Percentiles rank a stretch among this genome's conserved stretches.
phyloP scores from a whole-genome alignment of 2,888 invertebrate genomes.

The Caenorhabditis sp. region DNA sequence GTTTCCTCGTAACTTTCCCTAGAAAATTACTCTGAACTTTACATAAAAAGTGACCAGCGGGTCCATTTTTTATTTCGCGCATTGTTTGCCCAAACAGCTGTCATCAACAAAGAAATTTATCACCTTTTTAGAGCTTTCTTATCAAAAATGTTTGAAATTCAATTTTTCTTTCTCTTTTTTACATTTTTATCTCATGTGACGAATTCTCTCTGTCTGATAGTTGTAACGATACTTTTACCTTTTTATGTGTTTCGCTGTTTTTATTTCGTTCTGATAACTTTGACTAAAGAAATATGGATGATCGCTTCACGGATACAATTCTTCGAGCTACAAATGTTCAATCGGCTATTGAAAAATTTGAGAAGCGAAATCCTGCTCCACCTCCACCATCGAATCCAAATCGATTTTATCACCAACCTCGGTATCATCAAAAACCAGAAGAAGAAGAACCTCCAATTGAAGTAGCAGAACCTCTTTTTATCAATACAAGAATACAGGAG shows the following conservation, averaged over 20 bases:
- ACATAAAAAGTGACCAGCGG: background rate
- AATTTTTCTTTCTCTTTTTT: background rate
- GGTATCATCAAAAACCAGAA: background rate
- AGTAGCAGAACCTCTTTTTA: background rate
- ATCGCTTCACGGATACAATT: conserved; percentile 54
- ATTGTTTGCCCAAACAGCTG: background rate
- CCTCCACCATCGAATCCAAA: background rate
- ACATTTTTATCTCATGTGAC: background rate
- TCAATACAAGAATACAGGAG: background rate
- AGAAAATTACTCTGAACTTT: background rate
- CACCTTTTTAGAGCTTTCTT: background rate
- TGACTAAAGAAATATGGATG: conserved; percentile 24
- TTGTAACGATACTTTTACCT: too few relatives aligned
- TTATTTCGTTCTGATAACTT: background rate
- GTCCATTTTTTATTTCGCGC: background rate
- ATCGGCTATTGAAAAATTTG: conserved; percentile 50
- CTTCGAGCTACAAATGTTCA: conserved; percentile 48
- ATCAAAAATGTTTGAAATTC: background rate
- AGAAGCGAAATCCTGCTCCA: conserved; percentile 25
- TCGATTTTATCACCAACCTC: background rate
- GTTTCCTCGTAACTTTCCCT: background rate
- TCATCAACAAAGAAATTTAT: background rate
- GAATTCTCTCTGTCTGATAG: too few relatives aligned
- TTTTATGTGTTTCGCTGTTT: background rate
- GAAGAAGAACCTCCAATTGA: background rate